Evolutionary conservation across 2,888 invertebrate genomes (phyloP), one percentile per base, ranked within the genome.

Genomic region (Nipponacmea schrenckii): DNA sequence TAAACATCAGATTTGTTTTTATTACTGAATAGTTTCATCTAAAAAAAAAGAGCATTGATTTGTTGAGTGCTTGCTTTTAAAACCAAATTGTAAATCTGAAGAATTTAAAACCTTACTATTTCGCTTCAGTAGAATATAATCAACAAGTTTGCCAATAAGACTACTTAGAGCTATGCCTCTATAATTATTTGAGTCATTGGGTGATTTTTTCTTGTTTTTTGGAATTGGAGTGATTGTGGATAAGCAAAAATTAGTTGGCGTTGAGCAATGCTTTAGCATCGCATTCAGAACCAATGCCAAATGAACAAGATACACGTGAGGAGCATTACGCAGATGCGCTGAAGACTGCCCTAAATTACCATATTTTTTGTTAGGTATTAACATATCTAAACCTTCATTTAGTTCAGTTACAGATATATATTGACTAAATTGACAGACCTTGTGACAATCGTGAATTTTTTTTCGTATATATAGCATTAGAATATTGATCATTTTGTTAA

Each of bases 141-240:
- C 48, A 17, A 48, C 15, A 15, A 48, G 17, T 48, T 48, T 48
- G n/a, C 48, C 48, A 48, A 48, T n/a, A 48, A 48, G 15, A n/a
- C 48, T 15, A 48, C 48, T 48, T 48, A 48, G n/a, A 48, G 48
- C 48, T 17, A 48, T 48, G n/a, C 48, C 48, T n/a, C 48, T 48
- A 8, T 48, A 48, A n/a, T 48, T 48, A 17, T n/a, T 7, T 48
- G 48, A 48, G 48, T n/a, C 15, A 48, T 48, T 48, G 15, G n/a
- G n/a, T 17, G 48, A 48, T 48, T 48, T 15, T n/a, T 48, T 48
- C 48, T n/a, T 15, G n/a, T 48, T 48, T 17, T 48, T 48, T 48
- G 48, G 48, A 48, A 48, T 48, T 48, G 48, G n/a, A 48, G n/a
- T 48, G n/a, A 48, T 48, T 48, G 48, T 48, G 15, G 48, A 48